These are phyloP conservation scores for Limnodromus scolopaceus DNA, from an alignment of 2,797 vertebrate species.

Conservation along the genomic window DNA sequence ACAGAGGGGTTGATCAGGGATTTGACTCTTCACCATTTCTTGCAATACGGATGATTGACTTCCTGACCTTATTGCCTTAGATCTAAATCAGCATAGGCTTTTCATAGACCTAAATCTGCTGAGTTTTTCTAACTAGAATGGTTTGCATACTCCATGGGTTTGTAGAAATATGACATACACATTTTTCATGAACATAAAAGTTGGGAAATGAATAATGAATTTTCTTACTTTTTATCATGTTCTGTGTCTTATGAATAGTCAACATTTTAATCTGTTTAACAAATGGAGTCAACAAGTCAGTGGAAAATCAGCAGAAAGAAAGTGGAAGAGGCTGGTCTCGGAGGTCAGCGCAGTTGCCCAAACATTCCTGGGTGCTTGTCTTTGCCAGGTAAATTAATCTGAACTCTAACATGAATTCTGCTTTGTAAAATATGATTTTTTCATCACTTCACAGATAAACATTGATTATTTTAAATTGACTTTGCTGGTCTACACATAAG, in stretches of 20 bases:
- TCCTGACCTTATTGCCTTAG: neutral
- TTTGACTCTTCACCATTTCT: neutral
- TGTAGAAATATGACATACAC: neutral
- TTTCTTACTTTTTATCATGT: neutral
- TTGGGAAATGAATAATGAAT: neutral
- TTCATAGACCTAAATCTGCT: neutral
- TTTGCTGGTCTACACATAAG: neutral
- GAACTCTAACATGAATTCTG: neutral
- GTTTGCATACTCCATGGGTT: neutral
- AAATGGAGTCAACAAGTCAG: neutral
- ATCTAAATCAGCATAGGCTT: neutral
- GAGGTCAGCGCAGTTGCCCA: neutral
- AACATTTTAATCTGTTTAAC: neutral
- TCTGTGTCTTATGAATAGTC: neutral
- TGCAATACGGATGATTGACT: neutral
- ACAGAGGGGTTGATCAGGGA: neutral
- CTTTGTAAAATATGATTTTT: neutral
- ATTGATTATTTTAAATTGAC: neutral
- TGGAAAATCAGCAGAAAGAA: neutral
- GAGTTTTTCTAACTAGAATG: neutral
- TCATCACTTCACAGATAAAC: neutral
- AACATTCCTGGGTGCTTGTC: neutral
- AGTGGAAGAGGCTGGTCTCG: neutral
- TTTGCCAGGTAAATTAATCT: neutral
- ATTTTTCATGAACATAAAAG: neutral